A percentile compares a stretch with the other conserved stretches of the same genome.
These are phyloP conservation scores for Cyclura pinguis DNA, from an alignment of 2,797 vertebrate genomes.

Conservation along the genomic window DNA sequence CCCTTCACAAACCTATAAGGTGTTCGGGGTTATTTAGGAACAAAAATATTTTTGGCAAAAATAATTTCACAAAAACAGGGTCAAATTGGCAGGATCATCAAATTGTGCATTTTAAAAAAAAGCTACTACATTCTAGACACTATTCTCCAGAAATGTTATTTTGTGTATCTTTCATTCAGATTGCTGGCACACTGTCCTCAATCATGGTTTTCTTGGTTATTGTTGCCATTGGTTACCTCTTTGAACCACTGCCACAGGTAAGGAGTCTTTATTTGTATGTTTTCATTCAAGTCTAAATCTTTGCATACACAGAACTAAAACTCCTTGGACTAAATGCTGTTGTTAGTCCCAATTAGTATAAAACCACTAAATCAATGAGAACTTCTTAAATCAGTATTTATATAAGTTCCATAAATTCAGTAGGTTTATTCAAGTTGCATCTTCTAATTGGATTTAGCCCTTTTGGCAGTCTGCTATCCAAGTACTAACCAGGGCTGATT, in stretches of 20 bases:
- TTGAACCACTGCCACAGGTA: slow-evolving; percentile 94
- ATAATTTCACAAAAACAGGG: too few species aligned
- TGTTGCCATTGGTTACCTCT: slow-evolving; percentile 93
- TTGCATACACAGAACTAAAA: neutral
- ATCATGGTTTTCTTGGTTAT: slow-evolving; percentile 94
- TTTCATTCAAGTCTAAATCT: neutral
- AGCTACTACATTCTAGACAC: too few species aligned
- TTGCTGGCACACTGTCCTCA: slow-evolving; percentile 92
- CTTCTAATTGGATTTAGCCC: too few species aligned
- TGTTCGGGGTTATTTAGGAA: too few species aligned
- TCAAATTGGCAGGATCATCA: neutral
- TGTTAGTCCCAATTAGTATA: too few species aligned
- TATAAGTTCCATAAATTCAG: neutral
- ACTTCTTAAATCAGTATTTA: neutral
- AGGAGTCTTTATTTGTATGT: slow-evolving; percentile 40
- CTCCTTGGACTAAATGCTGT: neutral
- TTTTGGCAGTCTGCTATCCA: neutral
- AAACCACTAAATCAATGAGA: too few species aligned
- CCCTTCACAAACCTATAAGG: too few species aligned
- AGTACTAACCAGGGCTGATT: neutral
- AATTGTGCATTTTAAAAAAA: neutral
- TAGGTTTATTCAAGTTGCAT: neutral
- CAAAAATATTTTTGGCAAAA: too few species aligned
- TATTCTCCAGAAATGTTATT: neutral
- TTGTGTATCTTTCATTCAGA: slow-evolving; percentile 78